These are phyloP conservation scores for Parauchenoglanis ngamensis DNA, from an alignment of 2,797 vertebrate species.

Conservation along the genomic window DNA sequence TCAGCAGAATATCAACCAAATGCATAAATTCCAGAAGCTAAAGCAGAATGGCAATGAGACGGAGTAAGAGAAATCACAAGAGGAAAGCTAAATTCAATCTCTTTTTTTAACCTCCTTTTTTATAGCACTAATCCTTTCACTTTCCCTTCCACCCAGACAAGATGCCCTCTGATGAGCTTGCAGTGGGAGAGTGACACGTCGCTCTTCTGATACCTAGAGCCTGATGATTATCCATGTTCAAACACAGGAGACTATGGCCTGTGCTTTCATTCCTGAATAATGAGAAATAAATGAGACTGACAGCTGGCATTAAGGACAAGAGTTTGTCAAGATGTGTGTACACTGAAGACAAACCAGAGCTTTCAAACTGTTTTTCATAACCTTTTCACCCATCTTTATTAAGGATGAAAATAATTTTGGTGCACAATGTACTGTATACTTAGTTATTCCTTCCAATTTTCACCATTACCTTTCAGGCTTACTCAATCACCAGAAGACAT, in stretches of 20 bases:
- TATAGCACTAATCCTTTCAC: constrained; percentile 5
- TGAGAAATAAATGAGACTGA: background rate
- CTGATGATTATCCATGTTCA: constrained; percentile 18
- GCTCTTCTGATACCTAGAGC: background rate
- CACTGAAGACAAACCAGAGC: background rate
- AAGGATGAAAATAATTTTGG: background rate
- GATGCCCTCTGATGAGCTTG: constrained; percentile 46
- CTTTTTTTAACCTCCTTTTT: constrained; percentile 28
- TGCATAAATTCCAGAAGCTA: background rate
- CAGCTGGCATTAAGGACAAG: background rate
- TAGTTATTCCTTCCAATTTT: background rate
- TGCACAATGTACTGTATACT: background rate
- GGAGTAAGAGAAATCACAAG: constrained; percentile 13
- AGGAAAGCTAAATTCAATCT: constrained; percentile 32
- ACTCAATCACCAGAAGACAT: constrained; percentile 13
- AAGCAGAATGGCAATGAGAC: constrained; percentile 3
- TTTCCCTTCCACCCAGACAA: constrained; percentile 9
- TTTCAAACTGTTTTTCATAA: background rate
- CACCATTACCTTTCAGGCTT: background rate
- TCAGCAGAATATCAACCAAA: constrained; percentile 13
- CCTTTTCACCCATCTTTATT: background rate
- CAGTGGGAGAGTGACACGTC: constrained; percentile 42
- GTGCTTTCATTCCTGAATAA: background rate
- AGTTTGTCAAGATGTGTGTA: background rate
- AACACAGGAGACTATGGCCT: background rate